These are phyloP conservation scores for Sebastes minor DNA, from an alignment of 2,797 vertebrate species.

Conservation along the genomic window DNA sequence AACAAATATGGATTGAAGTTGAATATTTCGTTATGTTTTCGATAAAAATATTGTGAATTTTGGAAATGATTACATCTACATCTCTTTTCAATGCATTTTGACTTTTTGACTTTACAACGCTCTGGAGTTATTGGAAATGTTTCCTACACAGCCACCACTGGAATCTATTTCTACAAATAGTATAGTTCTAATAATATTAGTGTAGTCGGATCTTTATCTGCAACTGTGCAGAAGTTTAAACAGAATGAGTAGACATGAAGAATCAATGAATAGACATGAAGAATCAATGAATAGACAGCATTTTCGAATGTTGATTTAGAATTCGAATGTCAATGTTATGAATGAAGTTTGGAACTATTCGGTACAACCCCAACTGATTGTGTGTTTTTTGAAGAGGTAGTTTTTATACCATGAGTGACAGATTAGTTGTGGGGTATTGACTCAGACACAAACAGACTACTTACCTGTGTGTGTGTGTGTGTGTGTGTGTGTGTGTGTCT, in stretches of 20 bases:
- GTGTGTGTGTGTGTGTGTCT: too few species aligned
- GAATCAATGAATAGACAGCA: too few species aligned
- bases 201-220: neutral
- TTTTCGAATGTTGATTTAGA: neutral
- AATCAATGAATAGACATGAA: too few species aligned
- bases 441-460: neutral
- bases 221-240: neutral
- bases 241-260: neutral
- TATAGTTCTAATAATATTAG: neutral
- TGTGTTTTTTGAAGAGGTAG: too few species aligned
- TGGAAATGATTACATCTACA: too few species aligned
- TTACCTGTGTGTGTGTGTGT: neutral
- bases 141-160: neutral
- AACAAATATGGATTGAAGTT: neutral
- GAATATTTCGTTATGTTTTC: neutral
- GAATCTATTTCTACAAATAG: neutral
- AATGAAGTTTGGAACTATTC: neutral
- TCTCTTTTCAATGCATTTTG: too few species aligned
- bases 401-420: neutral
- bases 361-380: too few species aligned
- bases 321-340: neutral
- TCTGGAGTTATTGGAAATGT: neutral
- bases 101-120: too few species aligned
- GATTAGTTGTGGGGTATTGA: neutral
- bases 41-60: neutral